Percentiles rank a stretch among this genome's conserved stretches.
Evolutionary conservation across 2,113 vertebrate genomes (phyloP).

Genomic region (Catharus fuscescens): DNA sequence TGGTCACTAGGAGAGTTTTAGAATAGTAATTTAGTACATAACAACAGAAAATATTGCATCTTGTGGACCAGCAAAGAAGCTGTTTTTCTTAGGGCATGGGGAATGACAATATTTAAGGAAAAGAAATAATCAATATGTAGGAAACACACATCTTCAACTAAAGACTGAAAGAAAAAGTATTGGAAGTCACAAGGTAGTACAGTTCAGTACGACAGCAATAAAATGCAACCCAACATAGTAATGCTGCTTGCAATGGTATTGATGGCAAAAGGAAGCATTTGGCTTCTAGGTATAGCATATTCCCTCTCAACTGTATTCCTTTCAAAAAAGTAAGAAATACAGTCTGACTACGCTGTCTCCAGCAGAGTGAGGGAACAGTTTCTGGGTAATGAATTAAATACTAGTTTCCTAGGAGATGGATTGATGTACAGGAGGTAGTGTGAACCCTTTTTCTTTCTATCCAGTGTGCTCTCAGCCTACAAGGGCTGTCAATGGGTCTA

Average conservation of each 20-base stretch:
- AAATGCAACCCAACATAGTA: neutral
- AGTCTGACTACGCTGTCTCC: neutral
- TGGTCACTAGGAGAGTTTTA: neutral
- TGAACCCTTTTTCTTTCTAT: neutral
- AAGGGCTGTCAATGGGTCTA: neutral
- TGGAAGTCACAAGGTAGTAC: neutral
- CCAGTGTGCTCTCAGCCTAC: neutral
- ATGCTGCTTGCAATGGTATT: neutral
- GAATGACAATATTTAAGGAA: neutral
- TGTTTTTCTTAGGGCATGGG: neutral
- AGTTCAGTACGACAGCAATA: neutral
- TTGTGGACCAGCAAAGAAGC: neutral
- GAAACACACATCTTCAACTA: neutral
- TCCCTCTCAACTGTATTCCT: neutral
- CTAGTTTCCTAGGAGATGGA: neutral
- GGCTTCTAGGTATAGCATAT: neutral
- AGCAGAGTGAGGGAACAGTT: neutral
- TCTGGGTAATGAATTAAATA: neutral
- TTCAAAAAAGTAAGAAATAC: neutral
- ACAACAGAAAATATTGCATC: neutral
- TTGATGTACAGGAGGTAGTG: neutral
- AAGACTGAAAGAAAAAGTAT: neutral
- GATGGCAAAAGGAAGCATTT: neutral
- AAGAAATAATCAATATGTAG: neutral
- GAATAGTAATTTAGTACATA: neutral